Evolutionary conservation across 1,140 invertebrate species (phyloP), one percentile per base, ranked within the genome.

Genomic region (Thaumatotibia leucotreta): DNA sequence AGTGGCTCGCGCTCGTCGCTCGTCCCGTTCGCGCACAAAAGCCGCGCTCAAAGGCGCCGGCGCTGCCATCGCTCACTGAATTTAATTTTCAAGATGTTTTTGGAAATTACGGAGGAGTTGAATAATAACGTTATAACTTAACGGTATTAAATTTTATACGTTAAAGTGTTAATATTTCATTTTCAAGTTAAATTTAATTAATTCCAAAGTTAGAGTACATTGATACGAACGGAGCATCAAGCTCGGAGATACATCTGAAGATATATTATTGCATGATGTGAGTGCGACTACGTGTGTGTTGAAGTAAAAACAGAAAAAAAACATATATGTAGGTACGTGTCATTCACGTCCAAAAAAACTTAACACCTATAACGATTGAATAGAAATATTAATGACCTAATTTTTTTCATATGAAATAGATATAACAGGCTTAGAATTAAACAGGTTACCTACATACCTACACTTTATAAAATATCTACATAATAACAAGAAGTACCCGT

Each of bases 141-240:
- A 83, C 85, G 68, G 79, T 89, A 92, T 91, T 91, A 91, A 91
- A 91, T 92, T 91, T 91, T 91, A 91, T 86, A 91, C 88, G 85
- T 88, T 89, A 89, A 91, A 88, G 88, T 91, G 90, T 91, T 91
- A 91, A 92, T 91, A 92, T 91, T 91, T 91, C 88, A 91, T 91
- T 91, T 90, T 86, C 82, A 90, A 91, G 85, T 91, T 92, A 91
- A 92, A 92, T 91, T 91, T 88, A 91, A 92, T 92, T 92, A 92
- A 91, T 89, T 89, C 88, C 73, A 80, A 82, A 87, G 73, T 86
- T 81, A 67, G 73, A 65, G 73, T 71, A 80, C 77, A 74, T 73
- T 54, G 70, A 64, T 68, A 73, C 75, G 65, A 75, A 76, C 67
- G 4, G 65, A 65, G 63, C 69, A 66, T 67, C 73, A 62, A 58